phyloP scores from a whole-genome alignment of 2,797 vertebrate species.

The Darevskia mixta region DNA sequence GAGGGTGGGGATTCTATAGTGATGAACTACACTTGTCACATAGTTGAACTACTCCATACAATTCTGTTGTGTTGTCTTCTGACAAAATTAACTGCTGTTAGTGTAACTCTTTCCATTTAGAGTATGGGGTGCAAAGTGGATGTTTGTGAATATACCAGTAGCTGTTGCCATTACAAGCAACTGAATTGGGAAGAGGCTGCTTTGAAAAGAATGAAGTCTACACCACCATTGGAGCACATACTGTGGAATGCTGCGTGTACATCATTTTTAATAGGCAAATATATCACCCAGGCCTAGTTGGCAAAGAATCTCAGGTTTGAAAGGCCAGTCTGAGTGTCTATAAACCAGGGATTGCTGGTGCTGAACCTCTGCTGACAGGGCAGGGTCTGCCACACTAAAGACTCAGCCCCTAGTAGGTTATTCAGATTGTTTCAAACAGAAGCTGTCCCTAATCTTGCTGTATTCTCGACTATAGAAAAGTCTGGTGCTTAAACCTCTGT shows the following conservation, averaged over 20 bases:
- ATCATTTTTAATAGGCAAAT: constrained; percentile 15
- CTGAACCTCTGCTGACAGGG: too few relatives aligned
- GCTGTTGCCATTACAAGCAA: constrained; percentile 8
- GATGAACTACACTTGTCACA: neutral
- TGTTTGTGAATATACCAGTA: neutral
- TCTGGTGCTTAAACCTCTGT: constrained; percentile 28
- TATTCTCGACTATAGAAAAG: constrained; percentile 11
- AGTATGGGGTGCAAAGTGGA: neutral
- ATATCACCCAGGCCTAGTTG: too few relatives aligned
- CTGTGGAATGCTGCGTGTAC: neutral
- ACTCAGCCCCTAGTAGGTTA: neutral
- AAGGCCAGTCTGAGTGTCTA: too few relatives aligned
- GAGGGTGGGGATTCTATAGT: neutral
- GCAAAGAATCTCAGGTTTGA: too few relatives aligned
- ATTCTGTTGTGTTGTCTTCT: neutral
- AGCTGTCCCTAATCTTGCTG: neutral
- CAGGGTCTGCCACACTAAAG: too few relatives aligned
- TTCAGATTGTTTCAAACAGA: neutral
- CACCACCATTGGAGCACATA: constrained; percentile 2
- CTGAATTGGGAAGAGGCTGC: neutral
- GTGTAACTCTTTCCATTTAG: constrained; percentile 21
- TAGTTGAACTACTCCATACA: neutral
- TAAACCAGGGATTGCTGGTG: too few relatives aligned
- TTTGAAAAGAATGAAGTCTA: constrained; percentile 46
- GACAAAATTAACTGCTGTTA: constrained; percentile 17